A percentile compares a stretch with the other conserved stretches of the same genome.
Evolutionary conservation across 2,888 invertebrate species (phyloP).

Genomic region (Pseudococcus longispinus): DNA sequence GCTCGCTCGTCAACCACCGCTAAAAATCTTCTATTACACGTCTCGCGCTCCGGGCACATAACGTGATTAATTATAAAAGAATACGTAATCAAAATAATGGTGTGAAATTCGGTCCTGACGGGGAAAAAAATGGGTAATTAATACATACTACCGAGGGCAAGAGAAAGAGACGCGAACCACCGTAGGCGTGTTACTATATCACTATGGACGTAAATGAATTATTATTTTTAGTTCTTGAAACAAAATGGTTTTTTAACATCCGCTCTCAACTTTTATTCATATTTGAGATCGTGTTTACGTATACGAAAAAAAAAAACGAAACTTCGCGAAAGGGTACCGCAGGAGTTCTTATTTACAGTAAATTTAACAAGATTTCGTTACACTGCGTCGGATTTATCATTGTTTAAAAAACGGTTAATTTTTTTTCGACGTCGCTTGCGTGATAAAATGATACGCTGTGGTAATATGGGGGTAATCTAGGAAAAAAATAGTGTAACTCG

Average conservation of each 20-base stretch:
- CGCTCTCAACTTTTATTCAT: conserved; percentile 20
- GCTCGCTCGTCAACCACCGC: background rate
- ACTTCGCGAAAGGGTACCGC: background rate
- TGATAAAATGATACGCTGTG: background rate
- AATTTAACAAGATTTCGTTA: conserved; percentile 39
- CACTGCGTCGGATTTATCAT: background rate
- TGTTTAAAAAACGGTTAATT: background rate
- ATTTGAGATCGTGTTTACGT: background rate
- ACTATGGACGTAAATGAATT: conserved; percentile 48
- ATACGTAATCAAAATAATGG: conserved; percentile 28
- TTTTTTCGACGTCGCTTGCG: conserved; percentile 12
- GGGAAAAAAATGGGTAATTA: conserved; percentile 34
- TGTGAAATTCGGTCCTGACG: background rate
- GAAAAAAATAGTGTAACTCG: background rate
- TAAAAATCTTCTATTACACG: background rate
- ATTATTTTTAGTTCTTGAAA: conserved; percentile 46
- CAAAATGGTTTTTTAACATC: conserved; percentile 52
- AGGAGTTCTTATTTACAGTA: conserved; percentile 27
- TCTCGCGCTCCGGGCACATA: background rate
- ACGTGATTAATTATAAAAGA: conserved; percentile 22
- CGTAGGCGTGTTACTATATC: conserved; percentile 7
- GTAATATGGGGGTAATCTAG: conserved; percentile 32
- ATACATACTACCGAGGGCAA: too few species aligned
- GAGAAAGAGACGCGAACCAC: background rate
- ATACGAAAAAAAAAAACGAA: background rate